Conservation (phyloP, 2,888 invertebrate species). For the Mythimna lalbum region DNA sequence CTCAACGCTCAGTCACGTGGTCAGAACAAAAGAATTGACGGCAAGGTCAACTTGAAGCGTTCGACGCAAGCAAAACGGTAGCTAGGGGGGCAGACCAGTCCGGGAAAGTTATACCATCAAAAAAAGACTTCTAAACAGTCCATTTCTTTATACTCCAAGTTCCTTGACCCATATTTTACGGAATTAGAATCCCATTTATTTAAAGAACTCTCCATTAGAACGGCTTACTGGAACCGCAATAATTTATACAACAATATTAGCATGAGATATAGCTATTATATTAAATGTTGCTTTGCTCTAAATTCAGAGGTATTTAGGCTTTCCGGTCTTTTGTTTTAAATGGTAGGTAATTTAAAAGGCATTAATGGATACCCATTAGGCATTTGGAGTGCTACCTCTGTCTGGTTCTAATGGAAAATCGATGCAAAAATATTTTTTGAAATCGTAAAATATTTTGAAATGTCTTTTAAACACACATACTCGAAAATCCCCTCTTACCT, state of each 20-base stretch:
- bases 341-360: constrained; percentile 14
- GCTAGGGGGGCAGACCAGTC: too few relatives aligned
- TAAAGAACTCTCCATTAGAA: constrained; percentile 43
- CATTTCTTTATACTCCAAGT: constrained; percentile 22
- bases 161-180: constrained; percentile 46
- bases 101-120: too few relatives aligned
- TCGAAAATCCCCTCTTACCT: too few relatives aligned
- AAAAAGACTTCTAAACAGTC: not conserved
- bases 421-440: not conserved
- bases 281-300: constrained; percentile 33
- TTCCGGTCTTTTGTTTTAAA: constrained; percentile 37
- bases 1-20: too few relatives aligned
- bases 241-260: constrained; percentile 43
- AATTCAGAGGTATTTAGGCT: constrained; percentile 34
- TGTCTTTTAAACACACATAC: not conserved
- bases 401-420: constrained; percentile 1
- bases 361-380: constrained; percentile 5
- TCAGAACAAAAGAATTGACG: too few relatives aligned
- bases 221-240: constrained; percentile 33
- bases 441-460: not conserved
- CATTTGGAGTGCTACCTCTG: not conserved
- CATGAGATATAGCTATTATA: constrained; percentile 33
- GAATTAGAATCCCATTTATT: constrained; percentile 57
- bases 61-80: too few relatives aligned
- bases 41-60: too few relatives aligned